Base-by-base conservation (phyloP, 2,797 vertebrate genomes). In the Huso huso region DNA sequence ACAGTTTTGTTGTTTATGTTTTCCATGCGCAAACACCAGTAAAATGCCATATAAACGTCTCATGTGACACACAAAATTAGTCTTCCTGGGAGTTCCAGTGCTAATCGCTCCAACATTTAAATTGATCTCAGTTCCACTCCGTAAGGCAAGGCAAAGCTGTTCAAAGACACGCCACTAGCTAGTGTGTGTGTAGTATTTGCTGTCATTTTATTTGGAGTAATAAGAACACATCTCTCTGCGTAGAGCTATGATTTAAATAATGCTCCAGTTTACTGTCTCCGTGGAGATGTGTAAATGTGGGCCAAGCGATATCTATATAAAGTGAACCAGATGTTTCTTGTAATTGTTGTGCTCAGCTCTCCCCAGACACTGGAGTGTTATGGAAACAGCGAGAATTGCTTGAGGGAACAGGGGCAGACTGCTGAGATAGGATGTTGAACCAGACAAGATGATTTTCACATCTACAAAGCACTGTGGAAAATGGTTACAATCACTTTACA, bases 271-370 rank as follows among this genome's bases (percentile, higher is more conserved):
- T 7, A 10, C 11, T 10, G 37, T 6, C 12, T 62, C 61, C 18
- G 8, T 9, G 13, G 61, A 12, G 61, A 2, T 37, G 61, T 62
- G 8, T 48, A 37, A 37, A 62, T 9, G 37, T 37, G 37, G 18
- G 18, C 11, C 18, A 48, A 23, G 61, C 61, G 37, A 62, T 37
- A 37, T 10, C 8, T 18, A 6, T 37, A 37, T 48, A 62, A 62
- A 62, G 11, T 37, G 10, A 23, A 62, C 10, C 61, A 62, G 61
- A 62, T 62, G 48, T 62, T 62, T 62, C 61, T 62, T 37, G 61
- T 62, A 62, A 62, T 62, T 62, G 61, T 62, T 62, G 61, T 62
- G 37, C 61, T 18, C 37, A 48, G n/a, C 61, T 62, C 48, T 62
- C 61, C 48, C 61, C 13, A 23, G 23, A 62, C 61, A 62, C 3